Evolutionary conservation across 2,113 vertebrate species (phyloP), one percentile per base, ranked within the genome.

Genomic region (Cyrtonyx montezumae): DNA sequence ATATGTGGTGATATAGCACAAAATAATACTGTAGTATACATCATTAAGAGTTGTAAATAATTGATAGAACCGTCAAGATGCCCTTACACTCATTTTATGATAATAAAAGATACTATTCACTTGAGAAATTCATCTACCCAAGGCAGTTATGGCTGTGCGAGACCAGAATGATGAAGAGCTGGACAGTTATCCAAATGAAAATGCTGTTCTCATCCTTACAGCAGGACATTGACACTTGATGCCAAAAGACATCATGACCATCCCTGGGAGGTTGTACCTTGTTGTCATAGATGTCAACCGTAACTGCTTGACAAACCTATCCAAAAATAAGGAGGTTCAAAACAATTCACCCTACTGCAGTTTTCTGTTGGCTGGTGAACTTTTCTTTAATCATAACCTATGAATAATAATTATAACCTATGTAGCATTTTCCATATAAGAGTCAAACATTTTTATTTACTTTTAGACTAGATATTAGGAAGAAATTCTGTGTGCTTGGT

Each of bases 21-120:
- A 76, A 86, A 81, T 36, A n/a, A 75, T n/a, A 8, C 9, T 75
- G 40, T 30, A 80, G 59, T 90, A 88, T 61, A 68, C 65, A 40
- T 61, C 88, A 96, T 91, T 90, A 91, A 46, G 59, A 30, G 70
- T 26, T 36, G 9, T 43, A 74, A 78, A 70, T 88, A 83, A 77
- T 69, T 80, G 13, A 48, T 61, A n/a, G 26, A 71, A 51, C 45
- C 81, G 32, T 13, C 79, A 70, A 25, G 14, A 22, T 22, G 85
- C 42, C 45, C 28, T 75, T 49, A 34, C 26, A 51, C 63, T 79
- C 2, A n/a, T 81, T 85, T 80, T 67, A 30, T 65, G 23, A 15
- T n/a, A 75, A 77, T 55, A 59, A 55, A 16, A 40, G 13, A 5
- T 80, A 20, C 9, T 84, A 17, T 11, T 46, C 26, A 30, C 21